Evolutionary conservation across 2,888 invertebrate species (phyloP), one percentile per base, ranked within the genome.

Genomic region (Drosophila histrio): DNA sequence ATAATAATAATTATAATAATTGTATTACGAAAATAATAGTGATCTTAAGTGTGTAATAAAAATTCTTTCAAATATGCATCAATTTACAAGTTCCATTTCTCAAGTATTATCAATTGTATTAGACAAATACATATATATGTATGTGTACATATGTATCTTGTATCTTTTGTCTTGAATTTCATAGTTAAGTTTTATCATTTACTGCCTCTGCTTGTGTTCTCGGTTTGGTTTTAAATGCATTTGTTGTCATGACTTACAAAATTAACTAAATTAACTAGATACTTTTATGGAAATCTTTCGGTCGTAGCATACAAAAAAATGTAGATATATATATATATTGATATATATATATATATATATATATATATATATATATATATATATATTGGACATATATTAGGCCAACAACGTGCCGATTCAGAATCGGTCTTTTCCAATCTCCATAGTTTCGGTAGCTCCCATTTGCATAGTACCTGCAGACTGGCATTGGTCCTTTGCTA

Each of bases 181-280:
- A 56, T 67, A 77, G 76, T 71, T 59, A 44, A 32, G 60, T 26
- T 24, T 60, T 54, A 66, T 59, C 57, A 49, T 65, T 77, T 54
- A 64, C 69, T 64, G 68, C 64, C 60, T 52, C 75, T 66, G 72
- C 73, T 66, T 80, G 61, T 81, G 69, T 78, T 77, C 34, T 69
- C 68, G 58, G 71, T 77, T 72, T 72, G 50, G 67, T 82, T 84
- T 85, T 89, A 89, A 89, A 89, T 89, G 89, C 89, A 89, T 85
- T 87, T 89, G 82, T 89, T 86, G 77, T 87, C 87, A 88, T 85
- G 79, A 87, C 83, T 79, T 85, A 85, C 72, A 83, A 85, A 84
- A 84, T 72, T 76, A 73, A 60, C 62, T 80, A 60, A 47, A 53
- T 70, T 22, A n/a, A n/a, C 46, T 63, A 66, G n/a, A 69, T 9